Evolutionary conservation across 1,140 invertebrate species (phyloP).

Genomic region (Tetragnatha versicolor): DNA sequence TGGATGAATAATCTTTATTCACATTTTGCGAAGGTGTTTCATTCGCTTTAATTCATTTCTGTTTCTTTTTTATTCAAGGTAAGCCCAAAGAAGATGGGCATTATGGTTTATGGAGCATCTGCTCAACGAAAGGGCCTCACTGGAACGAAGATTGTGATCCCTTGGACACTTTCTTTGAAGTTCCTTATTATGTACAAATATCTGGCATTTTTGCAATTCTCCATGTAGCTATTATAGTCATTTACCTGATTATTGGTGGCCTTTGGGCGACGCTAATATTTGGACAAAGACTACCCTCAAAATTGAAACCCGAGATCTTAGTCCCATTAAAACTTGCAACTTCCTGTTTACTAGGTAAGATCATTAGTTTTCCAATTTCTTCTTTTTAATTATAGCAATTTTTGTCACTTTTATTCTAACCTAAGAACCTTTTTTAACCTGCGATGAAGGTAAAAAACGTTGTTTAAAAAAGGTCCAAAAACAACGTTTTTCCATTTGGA

Average conservation of each 20-base stretch:
- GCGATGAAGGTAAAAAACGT: no score
- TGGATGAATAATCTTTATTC: no score
- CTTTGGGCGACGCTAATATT: slow-evolving; percentile 8
- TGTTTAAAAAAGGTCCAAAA: no score
- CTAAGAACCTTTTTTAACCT: no score
- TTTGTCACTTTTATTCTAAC: no score
- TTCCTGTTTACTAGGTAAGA: slow-evolving; percentile 20
- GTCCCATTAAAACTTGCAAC: slow-evolving; percentile 18
- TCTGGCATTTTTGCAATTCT: slow-evolving; percentile 24
- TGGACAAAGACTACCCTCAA: background rate
- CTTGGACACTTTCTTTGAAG: slow-evolving; percentile 53
- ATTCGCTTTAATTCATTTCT: no score
- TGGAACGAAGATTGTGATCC: slow-evolving; percentile 49
- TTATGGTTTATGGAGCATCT: slow-evolving; percentile 55
- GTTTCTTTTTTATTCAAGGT: no score
- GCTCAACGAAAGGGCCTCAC: slow-evolving; percentile 30
- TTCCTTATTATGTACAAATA: slow-evolving; percentile 1
- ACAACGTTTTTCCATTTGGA: no score
- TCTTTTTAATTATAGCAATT: no score
- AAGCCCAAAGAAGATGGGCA: slow-evolving; percentile 52
- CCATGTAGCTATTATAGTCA: slow-evolving; percentile 14
- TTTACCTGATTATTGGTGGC: no score
- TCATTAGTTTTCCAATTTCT: background rate
- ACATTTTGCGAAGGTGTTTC: no score
- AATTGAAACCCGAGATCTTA: slow-evolving; percentile 2